phyloP scores from a whole-genome alignment of 2,797 vertebrate genomes.

The Darevskia nairensis region DNA sequence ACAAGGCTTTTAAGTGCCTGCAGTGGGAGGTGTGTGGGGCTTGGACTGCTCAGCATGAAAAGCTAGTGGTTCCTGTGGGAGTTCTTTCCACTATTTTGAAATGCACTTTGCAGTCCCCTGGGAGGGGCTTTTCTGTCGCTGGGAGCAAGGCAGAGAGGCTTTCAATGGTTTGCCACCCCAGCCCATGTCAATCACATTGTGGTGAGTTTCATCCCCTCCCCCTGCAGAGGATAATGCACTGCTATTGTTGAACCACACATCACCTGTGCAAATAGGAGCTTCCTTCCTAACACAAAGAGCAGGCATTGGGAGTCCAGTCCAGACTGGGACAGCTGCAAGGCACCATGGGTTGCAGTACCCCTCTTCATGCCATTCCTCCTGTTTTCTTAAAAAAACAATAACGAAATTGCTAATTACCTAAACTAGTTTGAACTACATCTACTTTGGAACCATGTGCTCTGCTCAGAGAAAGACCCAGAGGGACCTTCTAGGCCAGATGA shows the following conservation, averaged over 20 bases:
- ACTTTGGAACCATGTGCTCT: background rate
- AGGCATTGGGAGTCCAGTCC: background rate
- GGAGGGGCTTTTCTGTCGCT: background rate
- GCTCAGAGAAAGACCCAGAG: too few relatives aligned
- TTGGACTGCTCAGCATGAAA: background rate
- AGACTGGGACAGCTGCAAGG: background rate
- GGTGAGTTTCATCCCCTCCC: background rate
- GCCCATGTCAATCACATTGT: background rate
- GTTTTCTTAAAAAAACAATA: too few relatives aligned
- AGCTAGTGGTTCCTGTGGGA: background rate
- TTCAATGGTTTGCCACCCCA: background rate
- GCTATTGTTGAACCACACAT: background rate
- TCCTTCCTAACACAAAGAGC: background rate
- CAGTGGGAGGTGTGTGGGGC: background rate
- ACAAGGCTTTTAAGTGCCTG: background rate
- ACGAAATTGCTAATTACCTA: too few relatives aligned
- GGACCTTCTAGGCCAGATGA: too few relatives aligned
- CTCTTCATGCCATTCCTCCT: too few relatives aligned
- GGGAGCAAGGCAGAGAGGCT: background rate
- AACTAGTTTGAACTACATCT: background rate
- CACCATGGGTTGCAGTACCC: too few relatives aligned
- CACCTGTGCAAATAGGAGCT: too few relatives aligned
- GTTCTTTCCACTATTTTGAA: background rate
- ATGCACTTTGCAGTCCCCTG: background rate
- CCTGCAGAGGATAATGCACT: background rate